Conservation (phyloP, 1,140 invertebrate species). For the Drosophila hydei region DNA sequence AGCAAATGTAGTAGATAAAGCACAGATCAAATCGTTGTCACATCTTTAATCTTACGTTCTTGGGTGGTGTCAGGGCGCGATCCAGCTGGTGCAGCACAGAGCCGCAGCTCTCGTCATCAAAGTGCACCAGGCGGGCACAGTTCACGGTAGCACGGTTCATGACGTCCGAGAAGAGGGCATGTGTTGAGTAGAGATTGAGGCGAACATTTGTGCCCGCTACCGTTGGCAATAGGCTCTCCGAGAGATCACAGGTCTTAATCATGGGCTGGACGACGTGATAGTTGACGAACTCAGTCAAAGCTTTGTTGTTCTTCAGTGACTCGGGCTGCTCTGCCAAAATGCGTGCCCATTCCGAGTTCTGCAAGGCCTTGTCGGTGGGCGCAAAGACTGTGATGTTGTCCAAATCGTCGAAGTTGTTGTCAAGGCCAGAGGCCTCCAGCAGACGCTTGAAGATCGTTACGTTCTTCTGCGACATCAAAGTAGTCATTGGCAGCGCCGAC, state of each 20-base stretch:
- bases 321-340: constrained; percentile 83
- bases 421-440: constrained; percentile 85
- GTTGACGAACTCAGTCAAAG: constrained; percentile 85
- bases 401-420: constrained; percentile 85
- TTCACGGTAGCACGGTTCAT: constrained; percentile 86
- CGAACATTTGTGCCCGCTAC: constrained; percentile 84
- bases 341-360: constrained; percentile 78
- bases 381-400: constrained; percentile 87
- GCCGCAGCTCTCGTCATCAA: constrained; percentile 87
- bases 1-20: neutral
- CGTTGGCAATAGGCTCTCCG: constrained; percentile 85
- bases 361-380: constrained; percentile 87
- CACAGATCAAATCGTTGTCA: too few relatives aligned
- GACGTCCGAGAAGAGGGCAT: constrained; percentile 85
- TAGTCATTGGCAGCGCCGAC: constrained; percentile 84
- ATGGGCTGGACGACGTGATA: constrained; percentile 86
- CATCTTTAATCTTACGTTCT: constrained; percentile 64
- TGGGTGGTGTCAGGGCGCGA: constrained; percentile 85
- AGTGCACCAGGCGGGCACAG: constrained; percentile 86
- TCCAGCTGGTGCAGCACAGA: constrained; percentile 87
- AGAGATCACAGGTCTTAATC: constrained; percentile 85
- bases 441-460: constrained; percentile 84
- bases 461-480: constrained; percentile 84
- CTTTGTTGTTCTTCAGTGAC: constrained; percentile 80
- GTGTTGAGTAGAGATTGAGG: constrained; percentile 86